A percentile compares a stretch with the other conserved stretches of the same genome.
These are phyloP conservation scores for Tyto alba DNA, from an alignment of 2,113 vertebrate genomes.

Conservation along the genomic window DNA sequence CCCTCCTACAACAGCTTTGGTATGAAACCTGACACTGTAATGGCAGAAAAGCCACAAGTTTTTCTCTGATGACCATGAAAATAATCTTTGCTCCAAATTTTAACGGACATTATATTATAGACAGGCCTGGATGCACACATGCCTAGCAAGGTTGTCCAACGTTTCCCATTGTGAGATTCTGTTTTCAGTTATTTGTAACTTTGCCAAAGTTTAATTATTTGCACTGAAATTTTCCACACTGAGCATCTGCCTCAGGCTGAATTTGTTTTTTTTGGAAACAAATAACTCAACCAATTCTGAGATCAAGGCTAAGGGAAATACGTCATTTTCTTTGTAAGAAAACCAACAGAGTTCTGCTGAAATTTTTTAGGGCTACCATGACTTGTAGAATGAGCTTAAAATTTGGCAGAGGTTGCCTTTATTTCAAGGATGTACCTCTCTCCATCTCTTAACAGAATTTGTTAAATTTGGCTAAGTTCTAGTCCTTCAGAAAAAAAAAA, in stretches of 20 bases:
- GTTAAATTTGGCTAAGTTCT: neutral
- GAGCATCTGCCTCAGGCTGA: neutral
- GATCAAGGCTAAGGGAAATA: neutral
- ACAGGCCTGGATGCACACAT: neutral
- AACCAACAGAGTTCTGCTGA: neutral
- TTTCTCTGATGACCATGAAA: neutral
- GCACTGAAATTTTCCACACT: conserved; percentile 12
- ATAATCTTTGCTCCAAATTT: neutral
- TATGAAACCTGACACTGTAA: neutral
- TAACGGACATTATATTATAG: neutral
- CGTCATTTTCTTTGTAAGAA: neutral
- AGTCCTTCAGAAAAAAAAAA: neutral
- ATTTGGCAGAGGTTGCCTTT: neutral
- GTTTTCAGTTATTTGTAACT: conserved; percentile 21
- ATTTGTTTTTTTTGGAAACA: neutral
- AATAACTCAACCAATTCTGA: neutral
- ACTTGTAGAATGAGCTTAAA: neutral
- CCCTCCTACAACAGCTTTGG: neutral
- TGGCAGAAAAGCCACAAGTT: neutral
- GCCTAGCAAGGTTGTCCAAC: neutral
- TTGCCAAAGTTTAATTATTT: conserved; percentile 43
- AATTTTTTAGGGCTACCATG: neutral
- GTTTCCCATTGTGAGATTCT: neutral
- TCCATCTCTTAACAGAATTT: neutral
- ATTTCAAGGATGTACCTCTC: neutral